A percentile compares a stretch with the other conserved stretches of the same genome.
These are phyloP conservation scores for Nephotettix cincticeps DNA, from an alignment of 1,140 invertebrate genomes.

Conservation along the genomic window DNA sequence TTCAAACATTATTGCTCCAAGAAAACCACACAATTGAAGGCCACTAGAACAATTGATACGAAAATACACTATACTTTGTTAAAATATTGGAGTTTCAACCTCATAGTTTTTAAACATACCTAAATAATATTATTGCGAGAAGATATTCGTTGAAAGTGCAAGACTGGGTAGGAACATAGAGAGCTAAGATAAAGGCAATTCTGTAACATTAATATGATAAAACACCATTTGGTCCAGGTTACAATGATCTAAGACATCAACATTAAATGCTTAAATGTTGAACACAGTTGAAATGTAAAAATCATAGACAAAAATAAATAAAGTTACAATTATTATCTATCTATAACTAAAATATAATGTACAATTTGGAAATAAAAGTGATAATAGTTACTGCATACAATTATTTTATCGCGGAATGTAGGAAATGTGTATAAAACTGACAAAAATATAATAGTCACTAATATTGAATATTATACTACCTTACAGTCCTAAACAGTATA, in stretches of 20 bases:
- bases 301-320: background rate
- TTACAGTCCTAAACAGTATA: no score
- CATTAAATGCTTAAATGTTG: no score
- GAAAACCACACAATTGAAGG: conserved; percentile 8
- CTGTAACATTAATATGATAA: background rate
- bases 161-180: conserved; percentile 4
- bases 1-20: conserved; percentile 8
- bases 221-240: conserved; percentile 2
- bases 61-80: background rate
- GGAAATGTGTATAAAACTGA: background rate
- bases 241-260: background rate
- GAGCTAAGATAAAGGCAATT: background rate
- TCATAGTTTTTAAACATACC: background rate
- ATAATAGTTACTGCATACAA: background rate
- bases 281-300: background rate
- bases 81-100: background rate
- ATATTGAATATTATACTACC: no score
- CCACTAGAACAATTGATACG: conserved; percentile 6
- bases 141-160: conserved; percentile 11
- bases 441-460: no score
- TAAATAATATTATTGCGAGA: background rate
- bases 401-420: background rate
- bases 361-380: background rate
- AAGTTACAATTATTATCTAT: background rate
- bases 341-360: background rate